These are phyloP conservation scores for Drosophila kanapiae DNA, from an alignment of 1,140 invertebrate genomes.

Conservation along the genomic window DNA sequence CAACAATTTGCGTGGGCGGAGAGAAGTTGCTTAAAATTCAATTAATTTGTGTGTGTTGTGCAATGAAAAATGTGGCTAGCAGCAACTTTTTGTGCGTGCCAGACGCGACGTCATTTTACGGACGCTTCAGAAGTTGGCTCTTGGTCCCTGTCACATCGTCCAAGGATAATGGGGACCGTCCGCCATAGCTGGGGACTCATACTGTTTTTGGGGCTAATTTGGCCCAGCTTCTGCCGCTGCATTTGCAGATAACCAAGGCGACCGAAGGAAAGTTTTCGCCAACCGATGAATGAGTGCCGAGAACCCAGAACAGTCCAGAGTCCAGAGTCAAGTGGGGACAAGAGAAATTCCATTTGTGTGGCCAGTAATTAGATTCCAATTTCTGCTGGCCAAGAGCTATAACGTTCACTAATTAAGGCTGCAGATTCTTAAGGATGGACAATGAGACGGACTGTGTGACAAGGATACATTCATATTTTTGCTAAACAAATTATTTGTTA, in stretches of 20 bases:
- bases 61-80: constrained; percentile 63
- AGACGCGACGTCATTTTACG: constrained; percentile 35
- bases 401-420: constrained; percentile 24
- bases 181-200: not conserved
- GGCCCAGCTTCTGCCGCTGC: constrained; percentile 51
- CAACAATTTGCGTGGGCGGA: constrained; percentile 55
- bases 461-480: too few relatives aligned
- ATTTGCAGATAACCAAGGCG: constrained; percentile 64
- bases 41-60: constrained; percentile 77
- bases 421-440: not conserved
- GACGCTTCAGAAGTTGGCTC: constrained; percentile 30
- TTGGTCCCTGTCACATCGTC: constrained; percentile 30
- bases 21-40: constrained; percentile 78
- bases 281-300: constrained; percentile 10
- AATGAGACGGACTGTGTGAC: not conserved
- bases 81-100: constrained; percentile 70
- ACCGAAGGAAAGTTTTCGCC: constrained; percentile 60
- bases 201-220: constrained; percentile 72
- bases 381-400: constrained; percentile 21
- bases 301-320: not conserved
- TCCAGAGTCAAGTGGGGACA: constrained; percentile 7
- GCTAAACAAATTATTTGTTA: too few relatives aligned
- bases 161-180: constrained; percentile 2
- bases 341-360: constrained; percentile 58
- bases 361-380: constrained; percentile 74